Evolutionary conservation across 2,888 invertebrate genomes (phyloP).

Genomic region (Meliscaeva auricollis): DNA sequence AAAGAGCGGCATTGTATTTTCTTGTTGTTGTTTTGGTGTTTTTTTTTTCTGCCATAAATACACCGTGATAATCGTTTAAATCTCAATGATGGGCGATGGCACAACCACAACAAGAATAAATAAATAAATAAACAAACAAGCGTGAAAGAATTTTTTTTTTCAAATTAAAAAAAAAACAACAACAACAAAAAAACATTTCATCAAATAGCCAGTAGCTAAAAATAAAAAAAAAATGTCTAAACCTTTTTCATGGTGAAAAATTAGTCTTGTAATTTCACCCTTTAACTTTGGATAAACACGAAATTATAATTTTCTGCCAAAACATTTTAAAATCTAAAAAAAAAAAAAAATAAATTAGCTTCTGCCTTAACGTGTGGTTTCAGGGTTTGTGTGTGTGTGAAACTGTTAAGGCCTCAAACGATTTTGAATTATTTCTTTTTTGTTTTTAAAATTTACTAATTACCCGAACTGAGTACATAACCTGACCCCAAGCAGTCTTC

Average conservation of each 20-base stretch:
- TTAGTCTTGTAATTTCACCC: conserved; percentile 55
- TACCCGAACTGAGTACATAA: conserved; percentile 60
- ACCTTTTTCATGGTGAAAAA: conserved; percentile 50
- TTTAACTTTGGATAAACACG: conserved; percentile 54
- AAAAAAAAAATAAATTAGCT: conserved; percentile 22
- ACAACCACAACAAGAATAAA: conserved; percentile 16
- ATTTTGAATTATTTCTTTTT: conserved; percentile 10
- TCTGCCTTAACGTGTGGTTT: conserved; percentile 19
- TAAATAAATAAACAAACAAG: conserved; percentile 11
- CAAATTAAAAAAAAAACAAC: conserved; percentile 18
- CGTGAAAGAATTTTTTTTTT: conserved; percentile 57
- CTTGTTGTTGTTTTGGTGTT: background rate
- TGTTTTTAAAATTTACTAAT: conserved; percentile 48
- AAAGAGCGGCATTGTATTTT: conserved; percentile 36
- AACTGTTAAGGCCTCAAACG: conserved; percentile 29
- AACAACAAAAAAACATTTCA: conserved; percentile 22
- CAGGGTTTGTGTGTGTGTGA: background rate
- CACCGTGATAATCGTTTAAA: conserved; percentile 52
- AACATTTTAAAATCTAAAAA: conserved; percentile 14
- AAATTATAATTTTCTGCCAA: conserved; percentile 41
- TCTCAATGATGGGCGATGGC: conserved; percentile 31
- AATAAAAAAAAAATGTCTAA: conserved; percentile 10
- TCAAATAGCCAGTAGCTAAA: conserved; percentile 21
- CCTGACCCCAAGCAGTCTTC: conserved; percentile 33
- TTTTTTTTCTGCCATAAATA: conserved; percentile 54